Conservation (phyloP, 2,113 vertebrate genomes). For the Clarias magur region DNA sequence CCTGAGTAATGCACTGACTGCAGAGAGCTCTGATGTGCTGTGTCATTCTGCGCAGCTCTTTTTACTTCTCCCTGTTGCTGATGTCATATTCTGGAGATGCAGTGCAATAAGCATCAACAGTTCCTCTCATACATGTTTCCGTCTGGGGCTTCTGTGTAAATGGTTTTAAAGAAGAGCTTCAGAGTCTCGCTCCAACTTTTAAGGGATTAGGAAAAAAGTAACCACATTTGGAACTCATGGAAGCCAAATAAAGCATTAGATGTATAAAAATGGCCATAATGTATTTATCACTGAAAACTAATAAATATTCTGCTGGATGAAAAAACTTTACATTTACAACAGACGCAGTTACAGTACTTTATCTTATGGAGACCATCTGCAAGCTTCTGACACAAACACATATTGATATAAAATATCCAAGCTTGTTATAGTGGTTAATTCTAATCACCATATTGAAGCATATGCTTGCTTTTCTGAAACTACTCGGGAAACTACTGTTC, state of each 20-base stretch:
- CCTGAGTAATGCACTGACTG: neutral
- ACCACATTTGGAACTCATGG: neutral
- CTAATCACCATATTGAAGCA: neutral
- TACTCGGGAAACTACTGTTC: neutral
- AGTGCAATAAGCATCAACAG: slow-evolving; percentile 18
- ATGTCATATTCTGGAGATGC: slow-evolving; percentile 25
- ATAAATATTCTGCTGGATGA: neutral
- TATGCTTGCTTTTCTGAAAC: neutral
- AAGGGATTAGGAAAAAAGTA: neutral
- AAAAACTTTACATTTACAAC: neutral
- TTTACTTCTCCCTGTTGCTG: slow-evolving; percentile 33
- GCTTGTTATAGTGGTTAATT: neutral
- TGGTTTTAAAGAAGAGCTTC: slow-evolving; percentile 6
- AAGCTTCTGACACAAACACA: neutral
- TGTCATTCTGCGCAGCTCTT: slow-evolving; percentile 37
- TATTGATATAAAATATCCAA: slow-evolving; percentile 21
- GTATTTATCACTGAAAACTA: neutral
- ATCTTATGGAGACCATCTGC: neutral
- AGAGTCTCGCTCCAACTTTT: slow-evolving; percentile 13
- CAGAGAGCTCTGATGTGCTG: slow-evolving; percentile 22
- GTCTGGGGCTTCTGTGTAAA: slow-evolving; percentile 26
- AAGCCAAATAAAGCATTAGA: neutral
- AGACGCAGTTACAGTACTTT: neutral
- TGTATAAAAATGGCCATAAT: neutral
- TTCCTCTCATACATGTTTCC: neutral